Evolutionary conservation across 1,140 invertebrate genomes (phyloP).

Genomic region (Heliothis subflexa): DNA sequence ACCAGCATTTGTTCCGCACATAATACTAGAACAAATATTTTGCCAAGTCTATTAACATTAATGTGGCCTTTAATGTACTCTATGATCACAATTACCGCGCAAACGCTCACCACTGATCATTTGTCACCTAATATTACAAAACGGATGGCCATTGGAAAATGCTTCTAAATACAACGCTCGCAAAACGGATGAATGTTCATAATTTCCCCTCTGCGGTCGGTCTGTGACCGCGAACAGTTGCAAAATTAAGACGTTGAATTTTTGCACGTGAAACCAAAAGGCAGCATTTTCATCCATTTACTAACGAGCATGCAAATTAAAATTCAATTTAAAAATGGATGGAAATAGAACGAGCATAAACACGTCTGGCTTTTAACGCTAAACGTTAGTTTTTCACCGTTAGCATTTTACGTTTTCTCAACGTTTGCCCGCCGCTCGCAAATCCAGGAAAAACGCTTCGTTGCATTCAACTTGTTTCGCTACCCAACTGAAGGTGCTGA

Average conservation of each 20-base stretch:
- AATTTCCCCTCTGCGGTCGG: not conserved
- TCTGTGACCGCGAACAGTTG: too few species aligned
- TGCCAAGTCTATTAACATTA: not conserved
- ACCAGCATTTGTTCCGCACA: not conserved
- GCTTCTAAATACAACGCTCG: not conserved
- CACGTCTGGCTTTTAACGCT: not conserved
- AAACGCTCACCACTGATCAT: not conserved
- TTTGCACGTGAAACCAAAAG: not conserved
- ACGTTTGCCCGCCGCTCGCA: constrained; percentile 39
- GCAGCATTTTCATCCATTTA: constrained; percentile 6
- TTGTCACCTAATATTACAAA: not conserved
- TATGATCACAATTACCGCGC: not conserved
- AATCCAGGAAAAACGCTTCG: constrained; percentile 53
- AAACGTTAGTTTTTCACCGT: constrained; percentile 29
- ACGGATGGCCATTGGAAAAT: not conserved
- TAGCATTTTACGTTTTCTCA: constrained; percentile 17
- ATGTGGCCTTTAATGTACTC: too few species aligned
- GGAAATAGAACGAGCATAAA: constrained; percentile 12
- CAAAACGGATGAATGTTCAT: not conserved
- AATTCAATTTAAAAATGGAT: constrained; percentile 31
- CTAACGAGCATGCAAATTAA: constrained; percentile 36
- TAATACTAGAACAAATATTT: not conserved
- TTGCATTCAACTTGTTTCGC: constrained; percentile 56
- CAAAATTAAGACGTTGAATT: too few species aligned
- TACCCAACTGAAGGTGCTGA: constrained; percentile 45